Percentiles rank a stretch among this genome's conserved stretches.
These are phyloP conservation scores for Centropus unirufus DNA, from an alignment of 2,113 vertebrate species.

Conservation along the genomic window DNA sequence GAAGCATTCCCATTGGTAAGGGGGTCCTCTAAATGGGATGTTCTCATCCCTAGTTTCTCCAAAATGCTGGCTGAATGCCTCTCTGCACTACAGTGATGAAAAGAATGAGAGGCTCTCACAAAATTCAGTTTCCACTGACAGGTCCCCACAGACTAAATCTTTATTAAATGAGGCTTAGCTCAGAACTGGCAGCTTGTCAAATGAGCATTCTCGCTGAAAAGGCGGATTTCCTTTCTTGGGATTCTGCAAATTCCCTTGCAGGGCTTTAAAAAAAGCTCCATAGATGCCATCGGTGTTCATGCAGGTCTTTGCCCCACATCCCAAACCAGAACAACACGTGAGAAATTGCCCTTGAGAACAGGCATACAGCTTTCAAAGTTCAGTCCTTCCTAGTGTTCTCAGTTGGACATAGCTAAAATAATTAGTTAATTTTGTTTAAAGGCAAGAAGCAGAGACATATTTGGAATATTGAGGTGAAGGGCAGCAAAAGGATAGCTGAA, in stretches of 20 bases:
- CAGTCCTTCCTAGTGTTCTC: background rate
- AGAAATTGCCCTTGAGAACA: background rate
- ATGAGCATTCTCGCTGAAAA: conserved; percentile 65
- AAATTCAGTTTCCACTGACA: conserved; percentile 68
- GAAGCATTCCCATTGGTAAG: conserved; percentile 4
- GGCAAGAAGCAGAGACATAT: background rate
- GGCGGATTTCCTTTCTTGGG: conserved; percentile 61
- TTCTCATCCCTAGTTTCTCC: conserved; percentile 37
- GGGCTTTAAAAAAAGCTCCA: conserved; percentile 8
- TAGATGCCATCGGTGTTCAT: background rate
- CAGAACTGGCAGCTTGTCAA: conserved; percentile 74
- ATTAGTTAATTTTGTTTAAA: background rate
- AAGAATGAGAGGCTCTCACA: conserved; percentile 62
- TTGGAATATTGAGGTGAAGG: background rate
- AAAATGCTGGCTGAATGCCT: conserved; percentile 45
- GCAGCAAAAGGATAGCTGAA: background rate
- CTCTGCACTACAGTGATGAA: conserved; percentile 15
- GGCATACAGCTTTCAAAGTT: background rate
- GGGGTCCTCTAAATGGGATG: conserved; percentile 14
- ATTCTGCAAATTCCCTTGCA: conserved; percentile 58
- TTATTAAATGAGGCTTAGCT: conserved; percentile 75
- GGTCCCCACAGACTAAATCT: conserved; percentile 69
- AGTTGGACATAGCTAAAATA: background rate
- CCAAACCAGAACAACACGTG: background rate
- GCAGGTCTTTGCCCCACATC: conserved; percentile 3